phyloP scores from a whole-genome alignment of 2,888 invertebrate genomes.

The Acrocyrtus sp. region DNA sequence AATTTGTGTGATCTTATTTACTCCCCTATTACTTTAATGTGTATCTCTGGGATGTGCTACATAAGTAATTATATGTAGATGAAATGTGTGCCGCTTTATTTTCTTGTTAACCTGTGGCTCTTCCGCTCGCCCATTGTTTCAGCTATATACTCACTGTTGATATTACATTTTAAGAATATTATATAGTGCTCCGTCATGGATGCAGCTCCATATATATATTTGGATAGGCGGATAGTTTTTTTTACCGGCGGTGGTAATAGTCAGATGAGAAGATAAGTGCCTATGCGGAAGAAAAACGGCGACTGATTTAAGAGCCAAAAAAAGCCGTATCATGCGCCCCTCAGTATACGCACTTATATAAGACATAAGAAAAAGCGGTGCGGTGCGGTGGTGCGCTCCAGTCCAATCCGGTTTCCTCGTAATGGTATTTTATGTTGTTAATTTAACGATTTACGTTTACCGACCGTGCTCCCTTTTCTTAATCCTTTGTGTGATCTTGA shows the following conservation, averaged over 20 bases:
- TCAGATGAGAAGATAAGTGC: conserved; percentile 9
- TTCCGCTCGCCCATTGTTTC: conserved; percentile 1
- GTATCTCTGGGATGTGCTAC: neutral
- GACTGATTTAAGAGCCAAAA: conserved; percentile 12
- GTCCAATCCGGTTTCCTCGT: conserved; percentile 43
- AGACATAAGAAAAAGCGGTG: too few relatives aligned
- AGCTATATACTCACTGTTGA: too few relatives aligned
- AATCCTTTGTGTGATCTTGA: conserved; percentile 32
- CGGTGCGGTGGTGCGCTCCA: too few relatives aligned
- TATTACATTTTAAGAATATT: too few relatives aligned
- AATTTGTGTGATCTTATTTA: conserved; percentile 38
- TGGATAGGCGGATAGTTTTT: too few relatives aligned
- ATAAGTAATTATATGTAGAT: neutral
- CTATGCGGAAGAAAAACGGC: conserved; percentile 10
- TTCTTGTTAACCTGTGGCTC: conserved; percentile 46
- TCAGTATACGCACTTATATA: conserved; percentile 9
- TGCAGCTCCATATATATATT: too few relatives aligned
- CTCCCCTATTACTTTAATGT: conserved; percentile 12
- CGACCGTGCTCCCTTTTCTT: conserved; percentile 9
- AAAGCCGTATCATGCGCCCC: neutral
- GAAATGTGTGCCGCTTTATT: neutral
- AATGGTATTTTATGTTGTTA: conserved; percentile 43
- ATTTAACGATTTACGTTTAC: conserved; percentile 39
- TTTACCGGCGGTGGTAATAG: too few relatives aligned
- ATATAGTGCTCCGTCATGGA: too few relatives aligned